These are phyloP conservation scores for Gandaritis pyraliata DNA, from an alignment of 2,888 invertebrate genomes.

Conservation along the genomic window DNA sequence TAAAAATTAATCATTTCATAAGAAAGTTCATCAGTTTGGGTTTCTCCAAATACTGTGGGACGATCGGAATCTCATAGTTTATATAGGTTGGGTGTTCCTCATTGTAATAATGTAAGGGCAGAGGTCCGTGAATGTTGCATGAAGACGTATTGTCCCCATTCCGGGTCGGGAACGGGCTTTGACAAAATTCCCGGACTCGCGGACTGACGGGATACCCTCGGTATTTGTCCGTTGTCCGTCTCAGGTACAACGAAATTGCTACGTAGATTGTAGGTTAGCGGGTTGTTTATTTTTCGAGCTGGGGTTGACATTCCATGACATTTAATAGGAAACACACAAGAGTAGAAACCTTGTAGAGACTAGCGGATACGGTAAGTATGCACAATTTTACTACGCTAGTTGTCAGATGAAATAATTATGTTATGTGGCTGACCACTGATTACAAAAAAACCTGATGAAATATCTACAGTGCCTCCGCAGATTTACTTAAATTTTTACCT, in stretches of 20 bases:
- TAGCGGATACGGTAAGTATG: too few species aligned
- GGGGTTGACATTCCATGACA: slow-evolving; percentile 23
- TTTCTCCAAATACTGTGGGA: slow-evolving; percentile 40
- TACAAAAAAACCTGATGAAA: too few species aligned
- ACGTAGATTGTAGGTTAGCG: slow-evolving; percentile 35
- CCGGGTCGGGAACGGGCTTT: slow-evolving; percentile 63
- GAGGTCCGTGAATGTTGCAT: slow-evolving; percentile 69
- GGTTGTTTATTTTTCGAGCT: slow-evolving; percentile 33
- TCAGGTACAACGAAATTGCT: slow-evolving; percentile 42
- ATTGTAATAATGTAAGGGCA: slow-evolving; percentile 65
- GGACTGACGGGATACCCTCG: slow-evolving; percentile 38
- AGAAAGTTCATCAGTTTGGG: slow-evolving; percentile 41
- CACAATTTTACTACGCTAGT: too few species aligned
- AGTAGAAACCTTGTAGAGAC: background rate
- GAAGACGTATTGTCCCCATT: slow-evolving; percentile 73
- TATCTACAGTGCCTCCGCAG: too few species aligned
- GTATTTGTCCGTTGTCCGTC: slow-evolving; percentile 37
- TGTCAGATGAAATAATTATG: too few species aligned
- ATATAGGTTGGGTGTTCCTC: slow-evolving; percentile 58
- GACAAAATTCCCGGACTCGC: slow-evolving; percentile 65
- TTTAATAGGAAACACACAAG: background rate
- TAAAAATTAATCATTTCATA: slow-evolving; percentile 27
- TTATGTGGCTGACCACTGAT: too few species aligned
- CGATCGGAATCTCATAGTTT: slow-evolving; percentile 65
- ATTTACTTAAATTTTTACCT: too few species aligned